A percentile compares a stretch with the other conserved stretches of the same genome.
Evolutionary conservation across 2,797 vertebrate genomes (phyloP).

Genomic region (Anomalospiza imberbis): DNA sequence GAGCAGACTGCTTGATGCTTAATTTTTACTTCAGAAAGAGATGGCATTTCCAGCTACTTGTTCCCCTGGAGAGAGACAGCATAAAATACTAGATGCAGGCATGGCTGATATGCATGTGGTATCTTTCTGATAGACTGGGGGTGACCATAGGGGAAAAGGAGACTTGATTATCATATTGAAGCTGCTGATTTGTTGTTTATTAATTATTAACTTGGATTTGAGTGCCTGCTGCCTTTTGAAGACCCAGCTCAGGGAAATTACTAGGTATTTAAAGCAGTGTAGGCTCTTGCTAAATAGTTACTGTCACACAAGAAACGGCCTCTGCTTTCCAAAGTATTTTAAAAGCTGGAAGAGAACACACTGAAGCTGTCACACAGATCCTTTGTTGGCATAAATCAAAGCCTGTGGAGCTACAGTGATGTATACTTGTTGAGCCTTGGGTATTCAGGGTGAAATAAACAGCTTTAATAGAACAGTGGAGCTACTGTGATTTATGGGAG

Average conservation of each 20-base stretch:
- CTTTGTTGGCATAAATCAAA: background rate
- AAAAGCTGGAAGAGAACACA: background rate
- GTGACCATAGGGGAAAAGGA: conserved; percentile 28
- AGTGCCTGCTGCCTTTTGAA: background rate
- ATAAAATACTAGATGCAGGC: background rate
- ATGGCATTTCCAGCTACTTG: background rate
- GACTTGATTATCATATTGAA: conserved; percentile 28
- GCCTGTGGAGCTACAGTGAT: conserved; percentile 10
- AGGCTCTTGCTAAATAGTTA: background rate
- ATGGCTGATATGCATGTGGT: background rate
- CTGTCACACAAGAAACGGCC: background rate
- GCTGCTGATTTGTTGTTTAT: conserved; percentile 38
- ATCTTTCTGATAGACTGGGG: background rate
- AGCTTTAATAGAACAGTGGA: conserved; percentile 22
- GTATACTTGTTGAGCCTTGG: conserved; percentile 28
- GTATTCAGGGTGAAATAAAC: conserved; percentile 28
- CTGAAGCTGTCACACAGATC: background rate
- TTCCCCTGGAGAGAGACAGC: background rate
- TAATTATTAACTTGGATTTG: conserved; percentile 52
- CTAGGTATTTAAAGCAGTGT: background rate
- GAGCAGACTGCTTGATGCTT: background rate
- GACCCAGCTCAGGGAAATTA: background rate
- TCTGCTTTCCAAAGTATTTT: background rate
- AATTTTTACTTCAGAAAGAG: conserved; percentile 1
- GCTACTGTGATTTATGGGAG: conserved; percentile 11